Percentiles rank a stretch among this genome's conserved stretches.
These are phyloP conservation scores for Pelmatolapia mariae DNA, from an alignment of 2,113 vertebrate species.

Conservation along the genomic window DNA sequence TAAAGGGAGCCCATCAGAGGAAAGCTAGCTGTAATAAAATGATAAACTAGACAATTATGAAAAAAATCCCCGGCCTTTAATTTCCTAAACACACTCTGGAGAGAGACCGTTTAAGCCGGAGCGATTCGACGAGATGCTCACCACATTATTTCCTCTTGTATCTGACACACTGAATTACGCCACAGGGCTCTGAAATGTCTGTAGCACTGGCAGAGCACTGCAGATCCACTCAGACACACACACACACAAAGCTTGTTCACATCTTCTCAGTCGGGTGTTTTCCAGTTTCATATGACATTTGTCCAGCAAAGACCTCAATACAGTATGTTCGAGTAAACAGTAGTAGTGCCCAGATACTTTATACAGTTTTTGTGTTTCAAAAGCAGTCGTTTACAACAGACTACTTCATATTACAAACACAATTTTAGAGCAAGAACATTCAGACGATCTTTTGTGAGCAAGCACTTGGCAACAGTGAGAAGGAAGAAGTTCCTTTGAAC, in stretches of 20 bases:
- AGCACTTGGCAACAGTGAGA: not conserved
- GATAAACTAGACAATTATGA: slow-evolving; percentile 72
- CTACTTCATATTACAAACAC: not conserved
- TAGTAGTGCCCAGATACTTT: not conserved
- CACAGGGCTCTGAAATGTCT: not conserved
- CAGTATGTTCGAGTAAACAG: not conserved
- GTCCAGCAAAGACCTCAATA: not conserved
- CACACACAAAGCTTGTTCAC: not conserved
- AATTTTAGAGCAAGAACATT: not conserved
- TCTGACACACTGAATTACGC: slow-evolving; percentile 8
- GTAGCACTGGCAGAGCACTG: not conserved
- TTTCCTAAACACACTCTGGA: slow-evolving; percentile 65
- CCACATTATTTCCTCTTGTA: not conserved
- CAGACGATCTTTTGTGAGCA: not conserved
- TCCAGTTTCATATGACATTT: not conserved
- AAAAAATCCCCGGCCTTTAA: slow-evolving; percentile 46
- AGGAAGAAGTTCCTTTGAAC: not conserved
- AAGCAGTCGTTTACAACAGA: not conserved
- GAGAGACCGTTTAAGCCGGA: slow-evolving; percentile 30
- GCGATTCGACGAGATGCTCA: slow-evolving; percentile 23
- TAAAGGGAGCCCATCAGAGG: slow-evolving; percentile 66
- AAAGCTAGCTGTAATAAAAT: slow-evolving; percentile 69
- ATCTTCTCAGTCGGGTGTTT: not conserved
- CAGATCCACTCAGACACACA: not conserved
- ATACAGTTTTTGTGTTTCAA: not conserved